phyloP scores from a whole-genome alignment of 2,113 vertebrate genomes.

The Siniperca knerii region DNA sequence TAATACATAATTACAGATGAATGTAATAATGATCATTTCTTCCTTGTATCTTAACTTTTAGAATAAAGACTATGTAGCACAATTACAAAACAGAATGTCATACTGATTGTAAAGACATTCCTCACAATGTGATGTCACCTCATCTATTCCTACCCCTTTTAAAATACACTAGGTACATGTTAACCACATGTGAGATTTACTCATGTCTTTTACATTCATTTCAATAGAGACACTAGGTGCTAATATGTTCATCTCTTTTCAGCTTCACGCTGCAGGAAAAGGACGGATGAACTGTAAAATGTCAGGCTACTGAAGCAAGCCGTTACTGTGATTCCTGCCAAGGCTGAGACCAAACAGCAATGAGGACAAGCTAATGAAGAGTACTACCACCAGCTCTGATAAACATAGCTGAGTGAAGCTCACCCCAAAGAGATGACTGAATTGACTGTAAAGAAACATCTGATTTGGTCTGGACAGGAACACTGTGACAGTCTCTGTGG shows the following conservation, averaged over 20 bases:
- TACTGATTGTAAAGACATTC: not conserved
- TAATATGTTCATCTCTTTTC: constrained; percentile 43
- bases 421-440: not conserved
- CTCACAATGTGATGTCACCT: not conserved
- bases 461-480: constrained; percentile 15
- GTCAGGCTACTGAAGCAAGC: constrained; percentile 53
- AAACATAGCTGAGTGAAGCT: not conserved
- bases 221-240: not conserved
- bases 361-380: constrained; percentile 22
- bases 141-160: not conserved
- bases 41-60: not conserved
- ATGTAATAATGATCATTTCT: not conserved
- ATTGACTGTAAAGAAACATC: constrained; percentile 18
- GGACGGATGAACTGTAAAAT: constrained; percentile 66
- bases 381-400: not conserved
- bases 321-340: constrained; percentile 42
- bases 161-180: not conserved
- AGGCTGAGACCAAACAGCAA: constrained; percentile 43
- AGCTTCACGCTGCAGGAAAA: constrained; percentile 82
- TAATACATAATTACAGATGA: not conserved
- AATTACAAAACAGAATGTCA: not conserved
- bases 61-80: not conserved
- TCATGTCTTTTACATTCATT: not conserved
- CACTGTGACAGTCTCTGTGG: not conserved
- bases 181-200: not conserved